Evolutionary conservation across 2,797 vertebrate species (phyloP), one percentile per base, ranked within the genome.

Genomic region (Lutjanus campechanus): DNA sequence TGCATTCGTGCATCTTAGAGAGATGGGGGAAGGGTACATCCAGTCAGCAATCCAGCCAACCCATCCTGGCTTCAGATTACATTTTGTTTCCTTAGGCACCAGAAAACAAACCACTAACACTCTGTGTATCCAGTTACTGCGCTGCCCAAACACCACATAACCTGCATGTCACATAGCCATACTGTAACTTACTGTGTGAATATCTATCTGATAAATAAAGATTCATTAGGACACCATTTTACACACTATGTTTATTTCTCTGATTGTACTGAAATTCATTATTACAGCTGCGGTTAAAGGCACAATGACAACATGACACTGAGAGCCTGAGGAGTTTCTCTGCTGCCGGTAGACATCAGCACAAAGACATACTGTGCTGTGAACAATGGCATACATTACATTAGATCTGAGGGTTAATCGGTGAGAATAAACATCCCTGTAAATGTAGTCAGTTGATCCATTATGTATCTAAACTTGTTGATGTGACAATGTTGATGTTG

Each of bases 81-180:
- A 92, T 92, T 93, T 92, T 91, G 94, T 95, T 95, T 96, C 94
- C 94, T 95, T 95, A 94, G 93, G 93, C 94, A 94, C 93, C 92
- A 95, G 91, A 94, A 95, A 93, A 92, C 91, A 90, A 90, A 91
- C 88, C 86, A 80, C 86, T 68, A 87, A 92, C 90, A 90, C 79
- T 79, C 54, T 50, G 56, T 66, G 82, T 85, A 88, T 92, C 86
- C 74, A 84, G 84, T 92, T 91, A 91, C 92, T 8, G 69, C 1
- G 0, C 78, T 62, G 74, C 85, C 54, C 40, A 71, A 87, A 86
- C 76, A 79, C 53, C 73, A 68, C 69, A 75, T 44, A 84, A 70
- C 61, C 75, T 82, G 65, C 47, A 69, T 19, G 50, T 84, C 79
- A 75, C 70, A 61, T 1, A 51, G 83, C 71, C 60, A 62, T 22